Conservation (phyloP, 2,797 vertebrate genomes). For the Capromys pilorides region DNA sequence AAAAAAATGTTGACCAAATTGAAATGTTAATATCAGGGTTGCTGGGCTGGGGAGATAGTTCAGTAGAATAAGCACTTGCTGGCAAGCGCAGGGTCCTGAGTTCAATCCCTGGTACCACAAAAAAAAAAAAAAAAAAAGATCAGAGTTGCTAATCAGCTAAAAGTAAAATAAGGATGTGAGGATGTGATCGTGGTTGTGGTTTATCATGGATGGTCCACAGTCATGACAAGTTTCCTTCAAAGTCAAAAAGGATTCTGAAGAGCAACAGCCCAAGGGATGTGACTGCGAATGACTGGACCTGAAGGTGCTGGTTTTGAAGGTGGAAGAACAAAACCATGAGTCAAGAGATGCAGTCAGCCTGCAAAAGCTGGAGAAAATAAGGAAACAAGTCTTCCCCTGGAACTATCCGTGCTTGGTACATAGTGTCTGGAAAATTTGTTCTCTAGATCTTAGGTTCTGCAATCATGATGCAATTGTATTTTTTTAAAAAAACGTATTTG, state of each 20-base stretch:
- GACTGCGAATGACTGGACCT: not conserved
- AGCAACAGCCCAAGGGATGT: not conserved
- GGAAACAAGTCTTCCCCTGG: not conserved
- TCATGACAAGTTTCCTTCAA: not conserved
- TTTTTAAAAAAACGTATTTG: not conserved
- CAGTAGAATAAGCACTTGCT: too few relatives aligned
- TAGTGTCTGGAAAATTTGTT: not conserved
- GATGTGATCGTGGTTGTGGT: not conserved
- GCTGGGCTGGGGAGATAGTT: too few relatives aligned
- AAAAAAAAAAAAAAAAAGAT: not conserved
- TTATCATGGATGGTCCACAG: too few relatives aligned
- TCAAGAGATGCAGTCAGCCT: not conserved
- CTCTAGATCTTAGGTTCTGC: not conserved
- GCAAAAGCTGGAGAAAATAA: not conserved
- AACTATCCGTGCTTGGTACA: not conserved
- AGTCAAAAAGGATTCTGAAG: not conserved
- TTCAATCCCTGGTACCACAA: too few relatives aligned
- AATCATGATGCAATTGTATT: too few relatives aligned
- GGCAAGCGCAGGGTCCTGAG: too few relatives aligned
- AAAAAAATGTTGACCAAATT: too few relatives aligned
- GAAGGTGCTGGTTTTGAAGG: not conserved
- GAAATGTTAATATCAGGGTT: too few relatives aligned
- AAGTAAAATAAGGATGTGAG: not conserved
- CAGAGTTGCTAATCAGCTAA: not conserved
- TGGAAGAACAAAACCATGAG: too few relatives aligned